Base-by-base conservation (phyloP, 2,888 invertebrate species). In the Kuschelorhynchus macadamiae region DNA sequence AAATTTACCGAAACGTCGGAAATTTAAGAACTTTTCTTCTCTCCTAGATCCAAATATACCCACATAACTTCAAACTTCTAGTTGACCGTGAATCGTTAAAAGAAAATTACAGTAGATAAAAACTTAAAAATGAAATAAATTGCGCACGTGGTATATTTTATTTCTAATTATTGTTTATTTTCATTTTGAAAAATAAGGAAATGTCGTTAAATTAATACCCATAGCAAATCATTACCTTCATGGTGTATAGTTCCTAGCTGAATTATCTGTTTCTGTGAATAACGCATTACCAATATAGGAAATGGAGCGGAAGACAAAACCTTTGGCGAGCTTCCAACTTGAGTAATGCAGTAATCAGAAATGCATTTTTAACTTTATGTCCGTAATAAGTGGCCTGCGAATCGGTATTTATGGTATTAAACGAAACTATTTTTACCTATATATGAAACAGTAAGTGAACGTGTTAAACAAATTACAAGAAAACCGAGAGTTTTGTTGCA, bases 301-400 rank as follows among this genome's bases (percentile, higher is more conserved):
- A 61, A 67, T 67, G 61, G 61, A 61, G 53, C 53, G 60, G 53
- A 66, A 66, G 46, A 41, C 53, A 39, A 55, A 46, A 56, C 49
- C 47, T 47, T 42, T 67, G 67, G 67, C 61, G 21, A 49, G 41
- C 17, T 41, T 67, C 61, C 67, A 67, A 56, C 41, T 57, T 50
- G 14, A 21, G 47, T 46, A 63, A 63, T 55, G 47, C 42, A 39
- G 46, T 55, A 55, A 64, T 57, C 56, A 64, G 32, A 64, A 57
- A 64, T 41, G 50, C 57, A 64, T 64, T 57, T 57, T 60, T 60
- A 60, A 60, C 60, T 60, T 60, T 55, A 52, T 33, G 17, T 14
- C 16, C 33, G 17, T 52, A 52, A 52, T 52, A 17, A 33, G 52
- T 52, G 30, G 49, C 49, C 12, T 14, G 20, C 49, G 25, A 49